These are phyloP conservation scores for Cyclargus thomasi DNA, from an alignment of 1,140 invertebrate genomes.

Conservation along the genomic window DNA sequence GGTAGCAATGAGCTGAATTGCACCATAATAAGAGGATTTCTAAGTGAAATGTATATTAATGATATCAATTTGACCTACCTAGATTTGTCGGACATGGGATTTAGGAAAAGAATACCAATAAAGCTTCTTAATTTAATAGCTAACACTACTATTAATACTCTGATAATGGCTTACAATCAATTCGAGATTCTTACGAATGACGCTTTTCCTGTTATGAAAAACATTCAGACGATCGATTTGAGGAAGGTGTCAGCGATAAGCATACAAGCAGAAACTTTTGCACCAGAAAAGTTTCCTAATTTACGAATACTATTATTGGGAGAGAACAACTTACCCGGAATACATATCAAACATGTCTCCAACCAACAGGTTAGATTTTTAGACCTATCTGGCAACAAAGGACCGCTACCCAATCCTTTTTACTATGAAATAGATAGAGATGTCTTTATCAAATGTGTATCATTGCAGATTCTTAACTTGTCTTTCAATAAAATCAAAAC, in stretches of 20 bases:
- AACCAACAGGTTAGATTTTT: slow-evolving; percentile 62
- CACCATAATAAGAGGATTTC: slow-evolving; percentile 53
- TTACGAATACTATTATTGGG: slow-evolving; percentile 66
- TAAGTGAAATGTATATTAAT: slow-evolving; percentile 48
- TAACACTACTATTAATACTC: slow-evolving; percentile 62
- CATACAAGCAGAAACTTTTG: slow-evolving; percentile 51
- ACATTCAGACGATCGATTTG: slow-evolving; percentile 70
- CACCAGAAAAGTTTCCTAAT: slow-evolving; percentile 60
- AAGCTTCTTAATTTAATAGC: slow-evolving; percentile 66
- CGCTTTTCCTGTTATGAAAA: slow-evolving; percentile 72
- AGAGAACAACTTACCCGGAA: slow-evolving; percentile 67
- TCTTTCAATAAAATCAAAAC: slow-evolving; percentile 70
- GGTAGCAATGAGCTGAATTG: slow-evolving; percentile 62
- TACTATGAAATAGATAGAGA: slow-evolving; percentile 66
- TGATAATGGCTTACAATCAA: slow-evolving; percentile 72
- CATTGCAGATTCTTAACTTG: slow-evolving; percentile 57
- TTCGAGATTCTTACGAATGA: slow-evolving; percentile 70
- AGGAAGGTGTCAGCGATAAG: slow-evolving; percentile 54
- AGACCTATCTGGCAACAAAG: slow-evolving; percentile 71
- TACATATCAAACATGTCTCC: slow-evolving; percentile 64
- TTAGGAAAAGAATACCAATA: slow-evolving; percentile 64
- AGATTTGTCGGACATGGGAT: slow-evolving; percentile 71
- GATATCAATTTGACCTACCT: slow-evolving; percentile 61
- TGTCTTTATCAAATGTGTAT: slow-evolving; percentile 45
- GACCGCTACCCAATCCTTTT: slow-evolving; percentile 48